These are phyloP conservation scores for Molorchus minor DNA, from an alignment of 2,888 invertebrate species.

Conservation along the genomic window DNA sequence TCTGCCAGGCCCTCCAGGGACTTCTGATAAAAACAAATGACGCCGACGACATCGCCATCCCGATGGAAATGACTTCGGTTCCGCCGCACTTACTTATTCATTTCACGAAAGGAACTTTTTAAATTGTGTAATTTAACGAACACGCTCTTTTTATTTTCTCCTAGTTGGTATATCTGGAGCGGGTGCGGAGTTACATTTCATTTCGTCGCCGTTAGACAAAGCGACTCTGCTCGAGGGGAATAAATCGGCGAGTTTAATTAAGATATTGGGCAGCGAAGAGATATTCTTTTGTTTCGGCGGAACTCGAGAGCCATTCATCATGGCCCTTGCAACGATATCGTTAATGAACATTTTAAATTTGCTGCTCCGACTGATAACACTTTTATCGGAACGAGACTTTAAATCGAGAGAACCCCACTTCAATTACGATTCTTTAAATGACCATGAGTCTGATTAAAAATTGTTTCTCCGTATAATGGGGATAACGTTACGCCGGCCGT, in stretches of 20 bases:
- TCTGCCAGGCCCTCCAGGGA: constrained; percentile 52
- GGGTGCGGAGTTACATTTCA: constrained; percentile 54
- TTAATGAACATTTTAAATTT: constrained; percentile 63
- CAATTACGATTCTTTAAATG: constrained; percentile 35
- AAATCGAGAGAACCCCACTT: constrained; percentile 38
- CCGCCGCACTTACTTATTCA: constrained; percentile 62
- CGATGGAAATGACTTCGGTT: constrained; percentile 60
- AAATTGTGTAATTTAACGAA: constrained; percentile 65
- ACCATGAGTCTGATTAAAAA: constrained; percentile 25
- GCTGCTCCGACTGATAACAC: constrained; percentile 53
- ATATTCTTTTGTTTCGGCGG: constrained; percentile 63
- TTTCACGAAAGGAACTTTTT: constrained; percentile 65
- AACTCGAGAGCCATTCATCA: constrained; percentile 59
- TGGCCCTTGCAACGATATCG: constrained; percentile 57
- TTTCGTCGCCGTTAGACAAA: constrained; percentile 57
- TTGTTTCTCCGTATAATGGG: constrained; percentile 8
- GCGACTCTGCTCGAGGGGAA: constrained; percentile 55
- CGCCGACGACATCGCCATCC: constrained; percentile 60
- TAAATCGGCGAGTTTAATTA: constrained; percentile 66
- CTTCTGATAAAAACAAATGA: constrained; percentile 62
- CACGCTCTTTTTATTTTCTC: constrained; percentile 57
- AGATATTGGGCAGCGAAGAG: constrained; percentile 63
- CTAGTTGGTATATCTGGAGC: constrained; percentile 30
- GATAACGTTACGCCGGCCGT: not conserved
- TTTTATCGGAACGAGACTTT: constrained; percentile 47